Base-by-base conservation (phyloP, 1,140 invertebrate species). In the Drosophila sp. region DNA sequence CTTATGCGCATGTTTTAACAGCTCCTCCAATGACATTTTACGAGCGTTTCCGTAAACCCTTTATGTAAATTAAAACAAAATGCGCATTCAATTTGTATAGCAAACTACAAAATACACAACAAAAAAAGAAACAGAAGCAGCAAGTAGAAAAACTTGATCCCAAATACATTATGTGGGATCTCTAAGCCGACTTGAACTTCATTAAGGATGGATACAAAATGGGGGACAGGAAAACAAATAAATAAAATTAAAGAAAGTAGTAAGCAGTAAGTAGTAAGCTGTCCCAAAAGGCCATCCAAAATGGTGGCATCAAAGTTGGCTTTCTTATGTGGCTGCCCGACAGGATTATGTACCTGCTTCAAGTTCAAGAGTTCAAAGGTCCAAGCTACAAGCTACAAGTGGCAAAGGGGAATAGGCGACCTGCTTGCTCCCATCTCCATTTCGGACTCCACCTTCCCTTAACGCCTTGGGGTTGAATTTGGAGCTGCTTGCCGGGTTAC, bases 31-130 rank as follows among this genome's bases (percentile, higher is more conserved):
- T 78, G 76, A 76, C 67, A 72, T 78, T 78, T 78, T 76, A 78
- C 76, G 76, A 78, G 72, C 67, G 7, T 38, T 65, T 50, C 43
- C 59, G 59, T 65, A 50, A 72, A 72, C 72, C 72, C 76, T 78
- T 78, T 78, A 78, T 78, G 72, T 78, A 76, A 78, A 78, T 76
- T 72, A 78, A 78, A 78, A 78, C 72, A 54, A 71, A 70, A 70
- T 70, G 59, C 59, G 43, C 66, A 78, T 66, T 73, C 63, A 73
- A 67, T 73, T 71, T 71, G 46, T 63, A 50, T 34, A 13, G 9
- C 29, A 54, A 62, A 61, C 51, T 56, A 53, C 51, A 71, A 56
- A 18, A 27, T 5, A 40, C 0, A 32, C 2, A 34, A 25, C 9
- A 7, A 50, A 7, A 25, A 29, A 5, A 4, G 27, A 21, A 43